These are phyloP conservation scores for Zaprionus tsacasi DNA, from an alignment of 1,140 invertebrate species.

Conservation along the genomic window DNA sequence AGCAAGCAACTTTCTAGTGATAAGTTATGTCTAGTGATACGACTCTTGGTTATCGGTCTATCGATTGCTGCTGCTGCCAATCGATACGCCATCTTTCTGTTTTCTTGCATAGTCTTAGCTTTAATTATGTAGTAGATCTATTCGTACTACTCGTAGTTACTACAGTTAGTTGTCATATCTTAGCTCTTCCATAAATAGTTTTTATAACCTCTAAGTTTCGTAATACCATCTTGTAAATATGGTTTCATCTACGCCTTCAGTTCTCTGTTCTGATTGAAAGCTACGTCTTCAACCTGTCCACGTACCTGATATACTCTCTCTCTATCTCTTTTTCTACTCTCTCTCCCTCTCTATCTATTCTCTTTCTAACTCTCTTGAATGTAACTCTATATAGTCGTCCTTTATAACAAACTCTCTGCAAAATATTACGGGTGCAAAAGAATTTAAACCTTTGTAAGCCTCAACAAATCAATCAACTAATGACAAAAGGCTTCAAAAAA, in stretches of 20 bases:
- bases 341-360: slow-evolving; percentile 18
- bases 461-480: slow-evolving; percentile 29
- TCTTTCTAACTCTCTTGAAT: background rate
- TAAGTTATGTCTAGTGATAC: slow-evolving; percentile 32
- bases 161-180: slow-evolving; percentile 68
- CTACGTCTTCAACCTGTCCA: slow-evolving; percentile 77
- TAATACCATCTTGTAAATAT: slow-evolving; percentile 54
- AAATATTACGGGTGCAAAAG: slow-evolving; percentile 53
- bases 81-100: background rate
- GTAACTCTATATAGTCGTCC: background rate
- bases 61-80: background rate
- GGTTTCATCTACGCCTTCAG: slow-evolving; percentile 19
- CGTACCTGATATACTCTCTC: slow-evolving; percentile 62
- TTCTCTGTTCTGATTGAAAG: slow-evolving; percentile 45
- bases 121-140: background rate
- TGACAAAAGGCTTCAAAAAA: slow-evolving; percentile 34
- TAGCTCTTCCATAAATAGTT: slow-evolving; percentile 72
- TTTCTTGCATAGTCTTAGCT: slow-evolving; percentile 7
- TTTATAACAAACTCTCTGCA: slow-evolving; percentile 9
- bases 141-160: slow-evolving; percentile 14
- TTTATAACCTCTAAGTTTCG: slow-evolving; percentile 28
- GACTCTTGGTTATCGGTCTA: slow-evolving; percentile 7
- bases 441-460: slow-evolving; percentile 47
- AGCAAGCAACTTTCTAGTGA: slow-evolving; percentile 24
- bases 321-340: slow-evolving; percentile 21